Percentiles rank a stretch among this genome's conserved stretches.
These are phyloP conservation scores for Upupa epops DNA, from an alignment of 2,113 vertebrate species.

Conservation along the genomic window DNA sequence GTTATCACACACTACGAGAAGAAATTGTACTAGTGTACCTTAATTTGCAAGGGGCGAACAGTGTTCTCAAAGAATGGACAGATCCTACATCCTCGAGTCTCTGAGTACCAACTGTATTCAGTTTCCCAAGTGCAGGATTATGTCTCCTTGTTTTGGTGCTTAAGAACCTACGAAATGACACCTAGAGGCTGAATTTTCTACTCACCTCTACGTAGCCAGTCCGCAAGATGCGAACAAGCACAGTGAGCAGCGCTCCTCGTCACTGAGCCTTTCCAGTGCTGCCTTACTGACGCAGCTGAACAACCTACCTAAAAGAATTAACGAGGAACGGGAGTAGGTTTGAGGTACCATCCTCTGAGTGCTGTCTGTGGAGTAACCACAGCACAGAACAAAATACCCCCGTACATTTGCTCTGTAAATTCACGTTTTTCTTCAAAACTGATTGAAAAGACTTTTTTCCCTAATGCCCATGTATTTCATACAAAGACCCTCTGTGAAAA, in stretches of 20 bases:
- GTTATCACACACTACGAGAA: not conserved
- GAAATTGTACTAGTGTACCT: slow-evolving; percentile 3
- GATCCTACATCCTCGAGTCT: not conserved
- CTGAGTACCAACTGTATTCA: not conserved
- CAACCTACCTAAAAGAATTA: not conserved
- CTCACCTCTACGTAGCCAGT: not conserved
- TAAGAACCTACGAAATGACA: not conserved
- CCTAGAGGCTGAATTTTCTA: not conserved
- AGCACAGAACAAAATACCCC: not conserved
- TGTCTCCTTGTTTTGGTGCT: not conserved
- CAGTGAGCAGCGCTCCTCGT: not conserved
- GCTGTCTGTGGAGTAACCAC: not conserved
- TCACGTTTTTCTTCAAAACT: not conserved
- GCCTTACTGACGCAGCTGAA: not conserved
- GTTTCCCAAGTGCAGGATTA: not conserved
- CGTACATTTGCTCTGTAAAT: not conserved
- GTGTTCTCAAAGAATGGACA: not conserved
- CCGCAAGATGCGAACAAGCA: not conserved
- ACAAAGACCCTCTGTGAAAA: slow-evolving; percentile 65
- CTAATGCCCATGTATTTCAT: not conserved
- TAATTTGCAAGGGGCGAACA: not conserved
- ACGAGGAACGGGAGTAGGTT: not conserved
- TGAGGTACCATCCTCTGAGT: not conserved
- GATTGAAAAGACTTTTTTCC: slow-evolving; percentile 10
- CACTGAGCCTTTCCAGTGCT: not conserved